phyloP scores from a whole-genome alignment of 1,140 invertebrate species.

The Ips typographus region DNA sequence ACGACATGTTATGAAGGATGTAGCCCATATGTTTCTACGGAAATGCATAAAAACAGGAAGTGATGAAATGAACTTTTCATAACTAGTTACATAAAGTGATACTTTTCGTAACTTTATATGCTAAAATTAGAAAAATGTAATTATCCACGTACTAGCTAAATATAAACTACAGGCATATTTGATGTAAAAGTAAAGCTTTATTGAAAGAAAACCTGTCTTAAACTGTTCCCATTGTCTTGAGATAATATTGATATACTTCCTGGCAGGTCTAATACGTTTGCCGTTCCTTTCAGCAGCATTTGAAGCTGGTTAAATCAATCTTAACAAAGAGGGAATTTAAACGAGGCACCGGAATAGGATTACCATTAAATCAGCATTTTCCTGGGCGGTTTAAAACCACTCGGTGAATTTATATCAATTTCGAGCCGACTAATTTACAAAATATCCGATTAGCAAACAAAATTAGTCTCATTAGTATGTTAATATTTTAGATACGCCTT shows the following conservation, averaged over 20 bases:
- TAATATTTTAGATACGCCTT: background rate
- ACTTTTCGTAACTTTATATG: too few species aligned
- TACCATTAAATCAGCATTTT: conserved; percentile 1
- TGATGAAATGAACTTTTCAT: too few species aligned
- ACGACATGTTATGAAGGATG: too few species aligned
- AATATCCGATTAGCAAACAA: conserved; percentile 4
- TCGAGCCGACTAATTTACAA: background rate
- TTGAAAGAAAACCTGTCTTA: background rate
- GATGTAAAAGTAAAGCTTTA: background rate
- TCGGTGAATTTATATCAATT: conserved; percentile 1
- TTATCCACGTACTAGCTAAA: background rate
- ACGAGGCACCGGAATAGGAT: background rate
- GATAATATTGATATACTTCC: too few species aligned
- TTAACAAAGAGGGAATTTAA: background rate
- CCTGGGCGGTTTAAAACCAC: background rate
- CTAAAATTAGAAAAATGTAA: too few species aligned
- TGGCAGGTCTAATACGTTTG: background rate
- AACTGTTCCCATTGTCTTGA: too few species aligned
- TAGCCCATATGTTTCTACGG: too few species aligned
- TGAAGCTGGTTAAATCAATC: background rate
- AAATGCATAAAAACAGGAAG: too few species aligned
- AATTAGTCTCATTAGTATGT: background rate
- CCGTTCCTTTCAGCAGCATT: background rate
- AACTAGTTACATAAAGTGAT: too few species aligned
- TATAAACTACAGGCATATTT: background rate